A percentile compares a stretch with the other conserved stretches of the same genome.
These are phyloP conservation scores for Dryomyza anilis DNA, from an alignment of 2,888 invertebrate species.

Conservation along the genomic window DNA sequence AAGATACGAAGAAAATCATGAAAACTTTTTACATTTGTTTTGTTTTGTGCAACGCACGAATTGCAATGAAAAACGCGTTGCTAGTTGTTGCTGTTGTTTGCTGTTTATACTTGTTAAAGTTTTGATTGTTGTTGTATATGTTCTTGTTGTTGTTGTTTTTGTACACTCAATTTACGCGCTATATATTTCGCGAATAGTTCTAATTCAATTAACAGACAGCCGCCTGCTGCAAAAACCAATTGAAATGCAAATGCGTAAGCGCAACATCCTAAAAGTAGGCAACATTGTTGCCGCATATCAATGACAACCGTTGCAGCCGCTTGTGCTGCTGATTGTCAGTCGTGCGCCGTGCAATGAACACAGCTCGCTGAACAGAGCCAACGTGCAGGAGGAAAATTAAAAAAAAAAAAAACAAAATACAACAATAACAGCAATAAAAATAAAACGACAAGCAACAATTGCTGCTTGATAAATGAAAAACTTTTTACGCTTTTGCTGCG, in stretches of 20 bases:
- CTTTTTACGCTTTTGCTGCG: background rate
- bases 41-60: too few relatives aligned
- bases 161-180: background rate
- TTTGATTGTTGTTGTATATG: too few relatives aligned
- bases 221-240: background rate
- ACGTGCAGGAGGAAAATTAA: background rate
- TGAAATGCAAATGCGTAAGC: background rate
- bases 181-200: slow-evolving; percentile 1
- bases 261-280: slow-evolving; percentile 4
- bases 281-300: background rate
- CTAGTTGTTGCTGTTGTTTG: too few relatives aligned
- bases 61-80: too few relatives aligned
- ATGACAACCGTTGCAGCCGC: background rate
- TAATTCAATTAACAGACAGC: slow-evolving; percentile 16
- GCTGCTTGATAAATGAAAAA: too few relatives aligned
- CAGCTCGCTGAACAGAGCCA: background rate
- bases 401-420: too few relatives aligned
- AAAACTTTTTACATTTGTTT: too few relatives aligned
- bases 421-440: too few relatives aligned
- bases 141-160: too few relatives aligned
- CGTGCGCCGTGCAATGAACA: background rate
- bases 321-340: background rate
- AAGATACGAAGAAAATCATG: too few relatives aligned
- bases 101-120: too few relatives aligned
- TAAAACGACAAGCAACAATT: too few relatives aligned